phyloP scores from a whole-genome alignment of 2,888 invertebrate species.

The Platyscelio sp. region DNA sequence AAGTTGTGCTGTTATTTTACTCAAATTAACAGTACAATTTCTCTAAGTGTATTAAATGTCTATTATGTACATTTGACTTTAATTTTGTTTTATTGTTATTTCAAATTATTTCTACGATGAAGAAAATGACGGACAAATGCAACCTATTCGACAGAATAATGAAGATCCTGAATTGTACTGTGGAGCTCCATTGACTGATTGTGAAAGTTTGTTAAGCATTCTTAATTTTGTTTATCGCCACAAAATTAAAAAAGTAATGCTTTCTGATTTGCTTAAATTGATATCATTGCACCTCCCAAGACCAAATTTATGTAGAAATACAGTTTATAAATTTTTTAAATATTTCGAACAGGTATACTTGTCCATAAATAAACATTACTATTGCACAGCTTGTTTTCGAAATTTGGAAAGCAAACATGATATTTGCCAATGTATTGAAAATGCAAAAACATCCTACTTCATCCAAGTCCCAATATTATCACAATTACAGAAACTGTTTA shows the following conservation, averaged over 20 bases:
- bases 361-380: background rate
- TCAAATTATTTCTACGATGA: background rate
- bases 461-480: background rate
- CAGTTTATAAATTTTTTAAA: conserved; percentile 2
- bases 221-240: conserved; percentile 33
- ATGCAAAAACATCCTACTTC: conserved; percentile 5
- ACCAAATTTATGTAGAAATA: conserved; percentile 7
- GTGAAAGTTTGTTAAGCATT: conserved; percentile 24
- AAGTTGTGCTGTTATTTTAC: too few relatives aligned
- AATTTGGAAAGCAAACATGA: background rate
- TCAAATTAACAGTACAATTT: too few relatives aligned
- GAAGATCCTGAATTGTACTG: conserved; percentile 15
- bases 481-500: conserved; percentile 6
- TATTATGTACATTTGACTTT: too few relatives aligned
- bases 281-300: conserved; percentile 16
- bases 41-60: too few relatives aligned
- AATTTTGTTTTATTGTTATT: too few relatives aligned
- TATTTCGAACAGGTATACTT: background rate
- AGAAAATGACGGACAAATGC: background rate
- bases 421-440: background rate
- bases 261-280: conserved; percentile 19
- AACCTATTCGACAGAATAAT: background rate
- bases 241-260: conserved; percentile 8
- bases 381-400: background rate
- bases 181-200: conserved; percentile 19